Base-by-base conservation (phyloP, 2,113 vertebrate species). In the Phaethornis superciliosus region DNA sequence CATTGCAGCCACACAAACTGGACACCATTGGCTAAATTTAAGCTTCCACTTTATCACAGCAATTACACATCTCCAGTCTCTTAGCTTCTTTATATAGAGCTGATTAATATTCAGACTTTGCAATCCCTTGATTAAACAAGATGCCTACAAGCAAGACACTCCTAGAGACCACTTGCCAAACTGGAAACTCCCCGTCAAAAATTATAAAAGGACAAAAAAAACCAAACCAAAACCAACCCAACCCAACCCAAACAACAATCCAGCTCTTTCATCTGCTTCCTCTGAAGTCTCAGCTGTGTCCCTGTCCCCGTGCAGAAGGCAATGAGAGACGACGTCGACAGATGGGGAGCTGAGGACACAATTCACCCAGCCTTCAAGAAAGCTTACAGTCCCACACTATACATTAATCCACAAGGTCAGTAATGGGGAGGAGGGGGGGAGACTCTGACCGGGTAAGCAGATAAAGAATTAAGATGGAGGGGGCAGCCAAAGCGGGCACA, bases 331-430 rank as follows among this genome's bases (percentile, higher is more conserved):
- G 52, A 94, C 91, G 92, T 92, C 89, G 95, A 97, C 96, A 97
- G 96, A 96, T 97, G 96, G 96, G 96, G 93, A 96, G 94, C 85
- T 94, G 91, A 97, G 93, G 96, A 95, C 93, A 93, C 94, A 96
- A 97, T 97, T 97, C 95, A 96, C 81, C 96, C 92, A 96, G 96
- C 92, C 95, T 93, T 96, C 96, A 96, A 96, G 96, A 96, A 96
- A 97, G 96, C 96, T 97, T 97, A 96, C 76, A 44, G 96, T 92
- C 87, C 90, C 46, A 65, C 78, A 88, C 93, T 96, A 95, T 93
- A 96, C 93, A 95, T 96, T 97, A 97, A 97, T 97, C 96, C 96
- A 94, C 96, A 95, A 96, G 94, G 96, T 95, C 95, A 97, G 92
- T 84, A 95, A 85, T 93, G 92, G 93, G 88, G 72, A 54, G 89